phyloP scores from a whole-genome alignment of 2,113 vertebrate species.

The Dromas ardeola region DNA sequence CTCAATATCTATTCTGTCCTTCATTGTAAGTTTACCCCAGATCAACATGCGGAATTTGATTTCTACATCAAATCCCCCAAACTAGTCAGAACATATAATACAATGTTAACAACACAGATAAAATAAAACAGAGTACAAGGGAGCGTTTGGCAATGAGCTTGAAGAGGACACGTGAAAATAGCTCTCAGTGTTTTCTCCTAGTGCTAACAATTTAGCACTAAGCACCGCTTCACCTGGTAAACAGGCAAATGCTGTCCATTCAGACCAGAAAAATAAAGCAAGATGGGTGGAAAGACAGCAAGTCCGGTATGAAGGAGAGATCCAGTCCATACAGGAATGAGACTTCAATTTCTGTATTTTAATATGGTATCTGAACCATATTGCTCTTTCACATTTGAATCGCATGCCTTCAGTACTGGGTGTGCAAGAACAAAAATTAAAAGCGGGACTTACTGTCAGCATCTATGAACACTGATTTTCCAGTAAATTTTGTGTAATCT shows the following conservation, averaged over 20 bases:
- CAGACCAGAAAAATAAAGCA: background rate
- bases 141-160: background rate
- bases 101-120: background rate
- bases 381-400: background rate
- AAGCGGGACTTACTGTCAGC: background rate
- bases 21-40: background rate
- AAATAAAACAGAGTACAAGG: background rate
- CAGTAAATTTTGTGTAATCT: background rate
- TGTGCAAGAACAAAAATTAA: background rate
- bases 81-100: fast-evolving
- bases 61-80: background rate
- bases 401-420: fast-evolving
- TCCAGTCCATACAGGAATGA: background rate
- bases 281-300: background rate
- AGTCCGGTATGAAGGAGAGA: background rate
- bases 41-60: fast-evolving
- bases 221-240: background rate
- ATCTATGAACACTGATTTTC: background rate
- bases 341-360: background rate
- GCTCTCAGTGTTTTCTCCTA: background rate
- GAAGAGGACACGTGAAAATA: background rate
- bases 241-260: background rate
- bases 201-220: background rate
- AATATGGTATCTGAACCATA: background rate
- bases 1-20: background rate